Evolutionary conservation across 2,888 invertebrate species (phyloP).

Genomic region (Pachliopta kotzebuea): DNA sequence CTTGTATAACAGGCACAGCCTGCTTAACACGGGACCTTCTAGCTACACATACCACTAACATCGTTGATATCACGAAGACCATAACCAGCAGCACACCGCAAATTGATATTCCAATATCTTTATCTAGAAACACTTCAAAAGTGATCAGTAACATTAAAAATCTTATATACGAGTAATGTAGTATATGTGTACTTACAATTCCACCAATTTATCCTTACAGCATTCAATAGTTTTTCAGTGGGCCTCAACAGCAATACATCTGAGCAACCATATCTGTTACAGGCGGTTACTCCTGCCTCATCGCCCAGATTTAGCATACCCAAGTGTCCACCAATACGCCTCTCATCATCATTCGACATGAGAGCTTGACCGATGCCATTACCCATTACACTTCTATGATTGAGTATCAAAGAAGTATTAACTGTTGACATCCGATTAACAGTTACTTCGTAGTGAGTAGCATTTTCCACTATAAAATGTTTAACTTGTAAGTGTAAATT

Average conservation of each 20-base stretch:
- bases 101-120: constrained; percentile 68
- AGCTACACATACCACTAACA: constrained; percentile 51
- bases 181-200: constrained; percentile 50
- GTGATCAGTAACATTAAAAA: background rate
- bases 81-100: constrained; percentile 61
- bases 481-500: too few species aligned
- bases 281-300: constrained; percentile 69
- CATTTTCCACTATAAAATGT: constrained; percentile 62
- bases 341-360: constrained; percentile 47
- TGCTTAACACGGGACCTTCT: constrained; percentile 55
- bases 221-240: constrained; percentile 57
- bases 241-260: constrained; percentile 60
- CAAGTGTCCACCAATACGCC: constrained; percentile 56
- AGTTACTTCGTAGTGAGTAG: constrained; percentile 71
- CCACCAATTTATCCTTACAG: constrained; percentile 68
- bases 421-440: constrained; percentile 70
- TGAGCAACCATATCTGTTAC: constrained; percentile 71
- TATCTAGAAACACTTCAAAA: constrained; percentile 60
- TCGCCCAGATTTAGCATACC: constrained; percentile 58
- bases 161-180: too few species aligned
- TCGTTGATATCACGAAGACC: constrained; percentile 59
- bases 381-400: constrained; percentile 62
- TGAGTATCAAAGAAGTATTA: constrained; percentile 62
- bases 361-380: constrained; percentile 59
- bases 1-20: constrained; percentile 65